Percentiles rank a stretch among this genome's conserved stretches.
Evolutionary conservation across 2,888 invertebrate species (phyloP).

Genomic region (Agapetus fuscipes): DNA sequence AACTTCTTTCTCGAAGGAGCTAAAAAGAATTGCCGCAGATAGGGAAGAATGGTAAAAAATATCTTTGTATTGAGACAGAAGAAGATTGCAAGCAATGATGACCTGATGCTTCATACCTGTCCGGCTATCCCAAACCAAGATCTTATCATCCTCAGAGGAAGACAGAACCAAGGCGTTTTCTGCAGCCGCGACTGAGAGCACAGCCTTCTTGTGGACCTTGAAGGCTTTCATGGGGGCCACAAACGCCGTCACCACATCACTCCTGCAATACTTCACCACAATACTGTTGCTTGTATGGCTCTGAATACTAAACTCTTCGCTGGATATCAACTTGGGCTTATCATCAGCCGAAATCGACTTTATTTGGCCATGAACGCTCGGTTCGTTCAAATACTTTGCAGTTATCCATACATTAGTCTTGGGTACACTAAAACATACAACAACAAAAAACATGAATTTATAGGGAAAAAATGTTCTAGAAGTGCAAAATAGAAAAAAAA

Average conservation of each 20-base stretch:
- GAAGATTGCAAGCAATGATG: not conserved
- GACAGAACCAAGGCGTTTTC: slow-evolving; percentile 53
- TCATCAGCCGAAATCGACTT: slow-evolving; percentile 32
- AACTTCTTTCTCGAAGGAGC: not conserved
- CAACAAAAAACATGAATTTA: not conserved
- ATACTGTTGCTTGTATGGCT: slow-evolving; percentile 35
- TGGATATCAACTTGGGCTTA: slow-evolving; percentile 35
- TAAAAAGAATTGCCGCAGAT: not conserved
- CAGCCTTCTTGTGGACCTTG: slow-evolving; percentile 38
- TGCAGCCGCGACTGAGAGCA: slow-evolving; percentile 50
- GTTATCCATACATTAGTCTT: slow-evolving; percentile 43
- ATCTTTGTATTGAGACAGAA: slow-evolving; percentile 1
- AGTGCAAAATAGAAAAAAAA: too few species aligned
- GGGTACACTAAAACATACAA: slow-evolving; percentile 33
- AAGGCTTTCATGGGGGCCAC: slow-evolving; percentile 42
- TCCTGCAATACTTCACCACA: slow-evolving; percentile 36
- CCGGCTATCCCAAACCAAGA: slow-evolving; percentile 54
- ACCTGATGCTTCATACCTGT: slow-evolving; percentile 34
- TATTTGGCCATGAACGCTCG: slow-evolving; percentile 35
- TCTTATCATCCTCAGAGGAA: slow-evolving; percentile 46
- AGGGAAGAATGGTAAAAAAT: slow-evolving; percentile 3
- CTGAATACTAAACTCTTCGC: slow-evolving; percentile 35
- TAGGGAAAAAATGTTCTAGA: slow-evolving; percentile 1
- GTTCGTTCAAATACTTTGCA: slow-evolving; percentile 35
- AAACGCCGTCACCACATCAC: slow-evolving; percentile 40